These are phyloP conservation scores for Euura lappo DNA, from an alignment of 1,140 invertebrate genomes.

Conservation along the genomic window DNA sequence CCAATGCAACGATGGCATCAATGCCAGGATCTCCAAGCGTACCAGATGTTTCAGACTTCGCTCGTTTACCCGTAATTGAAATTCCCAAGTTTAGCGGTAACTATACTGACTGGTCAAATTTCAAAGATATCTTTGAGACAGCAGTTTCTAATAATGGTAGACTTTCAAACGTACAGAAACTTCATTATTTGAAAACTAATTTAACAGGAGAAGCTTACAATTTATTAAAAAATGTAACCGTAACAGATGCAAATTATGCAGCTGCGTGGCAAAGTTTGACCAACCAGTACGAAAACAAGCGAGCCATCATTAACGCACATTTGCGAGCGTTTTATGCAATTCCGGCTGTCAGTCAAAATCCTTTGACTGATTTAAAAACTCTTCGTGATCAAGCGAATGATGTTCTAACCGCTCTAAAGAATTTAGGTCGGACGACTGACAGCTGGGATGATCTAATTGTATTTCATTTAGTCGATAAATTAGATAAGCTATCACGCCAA, in stretches of 20 bases:
- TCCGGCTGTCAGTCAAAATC: slow-evolving; percentile 23
- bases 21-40: too few species aligned
- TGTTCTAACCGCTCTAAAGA: slow-evolving; percentile 25
- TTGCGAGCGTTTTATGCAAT: slow-evolving; percentile 28
- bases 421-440: slow-evolving; percentile 21
- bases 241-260: slow-evolving; percentile 26
- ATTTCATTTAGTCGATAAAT: too few species aligned
- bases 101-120: too few species aligned
- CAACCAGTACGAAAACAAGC: slow-evolving; percentile 28
- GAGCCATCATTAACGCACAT: slow-evolving; percentile 30
- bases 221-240: slow-evolving; percentile 27
- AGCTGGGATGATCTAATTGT: slow-evolving; percentile 29
- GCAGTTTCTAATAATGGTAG: too few species aligned
- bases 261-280: slow-evolving; percentile 31
- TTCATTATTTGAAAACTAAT: slow-evolving; percentile 22
- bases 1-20: too few species aligned
- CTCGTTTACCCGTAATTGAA: too few species aligned
- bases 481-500: too few species aligned
- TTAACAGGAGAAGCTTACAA: slow-evolving; percentile 24
- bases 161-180: slow-evolving; percentile 21
- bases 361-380: slow-evolving; percentile 18
- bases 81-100: too few species aligned
- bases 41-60: too few species aligned
- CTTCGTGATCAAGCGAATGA: slow-evolving; percentile 27
- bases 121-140: too few species aligned